Evolutionary conservation across 2,797 vertebrate genomes (phyloP), one percentile per base, ranked within the genome.

Genomic region (Dicrostonyx torquatus): DNA sequence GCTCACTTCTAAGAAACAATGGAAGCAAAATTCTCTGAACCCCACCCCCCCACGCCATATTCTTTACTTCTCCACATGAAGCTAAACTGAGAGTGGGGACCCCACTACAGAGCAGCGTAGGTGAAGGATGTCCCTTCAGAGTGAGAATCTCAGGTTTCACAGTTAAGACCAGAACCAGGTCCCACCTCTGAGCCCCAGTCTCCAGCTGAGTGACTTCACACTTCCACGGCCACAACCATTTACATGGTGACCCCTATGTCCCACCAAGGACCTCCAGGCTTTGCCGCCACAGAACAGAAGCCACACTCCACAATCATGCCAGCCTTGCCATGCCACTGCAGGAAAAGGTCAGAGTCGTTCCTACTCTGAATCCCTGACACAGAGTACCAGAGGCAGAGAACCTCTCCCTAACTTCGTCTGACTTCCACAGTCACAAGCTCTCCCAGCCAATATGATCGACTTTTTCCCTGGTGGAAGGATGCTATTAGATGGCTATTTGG

Each of bases 401-500:
- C 6, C 13, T 20, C 45, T 0, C 37, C 40, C 3, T 29, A 6
- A 70, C 78, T 37, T 55, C 29, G 7, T 20, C 37, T 12, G 12
- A 48, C n/a, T 48, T 45, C 84, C 4, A 43, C 7, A 43, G 34
- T 62, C 29, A 24, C 20, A 14, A 55, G 70, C 12, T 68, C 48
- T 82, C 73, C 55, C 1, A 1, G 73, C 4, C 55, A 72, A 77
- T 10, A 5, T 2, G 37, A 26, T 50, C 75, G 7, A 80, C 45
- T 18, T 48, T 68, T 14, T 75, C 11, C 2, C 1, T 55, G 34
- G 64, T 58, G 37, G 70, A 64, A 90, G 53, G 26, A 7, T 12
- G 0, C 53, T 87, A 53, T 96, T 48, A 4, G 68, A 95, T 50
- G 96, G 98, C 84, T 20, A 5, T 98, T 95, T 98, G 97, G 97